A percentile compares a stretch with the other conserved stretches of the same genome.
Conservation (phyloP, 2,888 invertebrate species). For the Macaria liturata region DNA sequence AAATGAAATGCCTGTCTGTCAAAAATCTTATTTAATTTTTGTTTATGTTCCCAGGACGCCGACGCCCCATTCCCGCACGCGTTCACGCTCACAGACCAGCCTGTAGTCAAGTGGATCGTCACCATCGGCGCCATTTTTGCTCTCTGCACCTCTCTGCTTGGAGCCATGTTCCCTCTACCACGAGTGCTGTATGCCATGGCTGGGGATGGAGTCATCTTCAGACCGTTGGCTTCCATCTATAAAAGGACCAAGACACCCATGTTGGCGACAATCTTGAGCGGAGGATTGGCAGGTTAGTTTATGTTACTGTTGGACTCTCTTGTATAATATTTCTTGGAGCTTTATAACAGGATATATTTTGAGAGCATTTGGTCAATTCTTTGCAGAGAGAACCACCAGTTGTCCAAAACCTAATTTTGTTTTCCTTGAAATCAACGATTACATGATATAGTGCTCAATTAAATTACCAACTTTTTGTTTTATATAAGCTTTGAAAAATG, state of each 20-base stretch:
- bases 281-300: conserved; percentile 86
- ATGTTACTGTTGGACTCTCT: too few relatives aligned
- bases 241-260: conserved; percentile 90
- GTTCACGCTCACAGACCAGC: conserved; percentile 90
- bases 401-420: too few relatives aligned
- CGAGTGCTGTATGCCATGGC: conserved; percentile 96
- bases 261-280: conserved; percentile 89
- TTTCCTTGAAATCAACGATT: too few relatives aligned
- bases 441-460: too few relatives aligned
- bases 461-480: too few relatives aligned
- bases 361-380: too few relatives aligned
- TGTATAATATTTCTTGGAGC: too few relatives aligned
- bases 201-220: conserved; percentile 93
- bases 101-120: conserved; percentile 93
- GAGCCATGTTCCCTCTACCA: conserved; percentile 95
- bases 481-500: too few relatives aligned
- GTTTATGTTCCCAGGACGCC: conserved; percentile 80
- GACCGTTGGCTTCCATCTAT: conserved; percentile 87
- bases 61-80: conserved; percentile 95
- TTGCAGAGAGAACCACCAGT: too few relatives aligned
- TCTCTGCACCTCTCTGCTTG: conserved; percentile 93
- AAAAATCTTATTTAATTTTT: too few relatives aligned
- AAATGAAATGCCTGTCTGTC: too few relatives aligned
- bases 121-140: conserved; percentile 96
- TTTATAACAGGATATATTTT: too few relatives aligned